These are phyloP conservation scores for Marmota monax DNA, from an alignment of 2,113 vertebrate genomes.

Conservation along the genomic window DNA sequence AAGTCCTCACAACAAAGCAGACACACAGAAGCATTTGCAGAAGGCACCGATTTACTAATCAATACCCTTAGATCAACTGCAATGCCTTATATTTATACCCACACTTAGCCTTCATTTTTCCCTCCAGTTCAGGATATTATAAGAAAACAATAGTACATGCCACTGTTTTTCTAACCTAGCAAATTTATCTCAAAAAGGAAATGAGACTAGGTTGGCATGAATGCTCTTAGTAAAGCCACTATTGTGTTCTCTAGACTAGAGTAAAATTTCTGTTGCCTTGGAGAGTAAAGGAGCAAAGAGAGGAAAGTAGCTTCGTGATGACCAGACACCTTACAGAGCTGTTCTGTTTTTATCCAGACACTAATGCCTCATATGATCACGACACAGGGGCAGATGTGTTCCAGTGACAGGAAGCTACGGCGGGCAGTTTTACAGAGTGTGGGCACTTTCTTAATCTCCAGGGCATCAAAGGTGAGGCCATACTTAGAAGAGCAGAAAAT, in stretches of 20 bases:
- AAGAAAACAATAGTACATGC: neutral
- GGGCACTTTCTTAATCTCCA: neutral
- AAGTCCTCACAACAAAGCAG: neutral
- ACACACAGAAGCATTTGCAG: neutral
- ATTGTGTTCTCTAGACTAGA: neutral
- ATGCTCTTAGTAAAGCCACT: neutral
- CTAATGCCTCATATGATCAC: neutral
- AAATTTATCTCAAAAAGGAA: neutral
- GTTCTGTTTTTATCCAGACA: neutral
- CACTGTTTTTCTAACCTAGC: neutral
- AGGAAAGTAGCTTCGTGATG: neutral
- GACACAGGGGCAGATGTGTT: neutral
- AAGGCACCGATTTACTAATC: neutral
- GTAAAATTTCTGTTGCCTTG: neutral
- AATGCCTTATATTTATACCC: neutral
- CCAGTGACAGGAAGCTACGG: neutral
- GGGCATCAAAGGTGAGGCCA: rapidly evolving
- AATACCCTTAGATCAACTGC: neutral
- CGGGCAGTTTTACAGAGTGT: neutral
- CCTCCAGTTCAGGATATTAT: neutral
- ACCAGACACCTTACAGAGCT: neutral
- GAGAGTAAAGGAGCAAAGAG: neutral
- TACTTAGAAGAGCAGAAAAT: neutral
- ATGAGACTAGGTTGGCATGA: neutral
- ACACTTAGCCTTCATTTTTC: neutral